These are phyloP conservation scores for Drosophila anceps DNA, from an alignment of 2,888 invertebrate species.

Conservation along the genomic window DNA sequence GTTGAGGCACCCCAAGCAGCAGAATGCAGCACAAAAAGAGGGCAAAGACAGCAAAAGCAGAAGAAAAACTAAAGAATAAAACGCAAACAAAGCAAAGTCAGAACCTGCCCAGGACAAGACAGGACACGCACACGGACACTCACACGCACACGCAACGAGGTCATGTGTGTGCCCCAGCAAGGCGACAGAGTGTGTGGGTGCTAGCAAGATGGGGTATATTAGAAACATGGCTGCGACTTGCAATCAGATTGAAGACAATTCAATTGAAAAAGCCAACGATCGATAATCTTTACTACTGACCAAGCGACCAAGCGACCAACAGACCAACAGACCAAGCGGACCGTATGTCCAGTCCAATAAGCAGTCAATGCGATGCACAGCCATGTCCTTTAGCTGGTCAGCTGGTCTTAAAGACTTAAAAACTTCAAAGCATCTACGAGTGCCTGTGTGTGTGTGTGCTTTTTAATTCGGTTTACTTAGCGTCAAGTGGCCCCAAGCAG, in stretches of 20 bases:
- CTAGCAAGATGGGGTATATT: conserved; percentile 34
- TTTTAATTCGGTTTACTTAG: conserved; percentile 73
- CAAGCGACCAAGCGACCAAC: conserved; percentile 17
- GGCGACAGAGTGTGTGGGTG: not conserved
- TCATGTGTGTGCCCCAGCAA: conserved; percentile 15
- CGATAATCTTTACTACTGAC: conserved; percentile 77
- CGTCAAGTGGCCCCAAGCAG: conserved; percentile 61
- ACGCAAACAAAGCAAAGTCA: conserved; percentile 77
- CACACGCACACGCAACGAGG: conserved; percentile 40
- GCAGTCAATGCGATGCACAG: conserved; percentile 25
- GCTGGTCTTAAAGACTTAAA: conserved; percentile 55
- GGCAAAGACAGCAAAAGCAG: not conserved
- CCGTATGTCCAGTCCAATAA: conserved; percentile 48
- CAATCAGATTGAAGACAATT: conserved; percentile 78
- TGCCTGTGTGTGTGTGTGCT: conserved; percentile 51
- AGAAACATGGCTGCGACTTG: conserved; percentile 50
- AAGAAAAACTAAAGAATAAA: conserved; percentile 32
- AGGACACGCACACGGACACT: conserved; percentile 40
- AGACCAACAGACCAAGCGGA: conserved; percentile 40
- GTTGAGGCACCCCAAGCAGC: conserved; percentile 61
- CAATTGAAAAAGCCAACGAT: conserved; percentile 74
- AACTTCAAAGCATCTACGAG: conserved; percentile 34
- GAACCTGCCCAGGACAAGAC: conserved; percentile 42
- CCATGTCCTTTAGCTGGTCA: conserved; percentile 38
- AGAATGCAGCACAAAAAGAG: conserved; percentile 47